Percentiles rank a stretch among this genome's conserved stretches.
Conservation (phyloP, 2,888 invertebrate genomes). For the Catonia carolina region DNA sequence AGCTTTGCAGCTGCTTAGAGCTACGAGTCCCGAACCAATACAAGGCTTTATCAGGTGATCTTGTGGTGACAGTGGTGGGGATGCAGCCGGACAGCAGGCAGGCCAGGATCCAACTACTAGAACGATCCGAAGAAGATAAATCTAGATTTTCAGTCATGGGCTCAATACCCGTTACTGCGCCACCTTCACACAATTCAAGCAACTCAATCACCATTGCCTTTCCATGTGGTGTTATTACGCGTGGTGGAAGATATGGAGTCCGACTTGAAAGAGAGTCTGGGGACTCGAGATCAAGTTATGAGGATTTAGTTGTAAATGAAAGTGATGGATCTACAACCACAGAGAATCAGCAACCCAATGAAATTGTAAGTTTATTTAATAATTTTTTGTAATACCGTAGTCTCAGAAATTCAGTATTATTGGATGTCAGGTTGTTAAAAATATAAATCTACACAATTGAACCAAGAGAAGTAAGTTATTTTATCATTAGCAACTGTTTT, state of each 20-base stretch:
- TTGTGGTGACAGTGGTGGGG: conserved; percentile 59
- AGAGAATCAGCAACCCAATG: neutral
- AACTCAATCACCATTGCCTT: conserved; percentile 32
- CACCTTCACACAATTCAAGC: conserved; percentile 36
- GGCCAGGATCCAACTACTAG: conserved; percentile 28
- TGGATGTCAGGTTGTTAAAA: too few species aligned
- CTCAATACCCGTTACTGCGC: conserved; percentile 40
- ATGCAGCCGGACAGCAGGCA: conserved; percentile 36
- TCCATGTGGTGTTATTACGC: conserved; percentile 67
- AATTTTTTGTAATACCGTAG: too few species aligned
- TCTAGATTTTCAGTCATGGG: conserved; percentile 20
- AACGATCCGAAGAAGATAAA: conserved; percentile 14
- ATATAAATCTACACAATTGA: too few species aligned
- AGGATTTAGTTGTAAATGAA: neutral
- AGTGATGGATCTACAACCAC: neutral
- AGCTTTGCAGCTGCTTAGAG: conserved; percentile 33
- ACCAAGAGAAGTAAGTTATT: too few species aligned
- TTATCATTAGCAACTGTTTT: too few species aligned
- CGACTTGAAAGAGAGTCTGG: conserved; percentile 39
- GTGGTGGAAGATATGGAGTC: conserved; percentile 59
- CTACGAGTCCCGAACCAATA: conserved; percentile 67
- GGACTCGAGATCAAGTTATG: conserved; percentile 8
- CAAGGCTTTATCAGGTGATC: conserved; percentile 71
- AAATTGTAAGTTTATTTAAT: conserved; percentile 11
- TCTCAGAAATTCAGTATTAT: too few species aligned